Conservation (phyloP, 2,113 vertebrate species). For the Mus spicilegus region DNA sequence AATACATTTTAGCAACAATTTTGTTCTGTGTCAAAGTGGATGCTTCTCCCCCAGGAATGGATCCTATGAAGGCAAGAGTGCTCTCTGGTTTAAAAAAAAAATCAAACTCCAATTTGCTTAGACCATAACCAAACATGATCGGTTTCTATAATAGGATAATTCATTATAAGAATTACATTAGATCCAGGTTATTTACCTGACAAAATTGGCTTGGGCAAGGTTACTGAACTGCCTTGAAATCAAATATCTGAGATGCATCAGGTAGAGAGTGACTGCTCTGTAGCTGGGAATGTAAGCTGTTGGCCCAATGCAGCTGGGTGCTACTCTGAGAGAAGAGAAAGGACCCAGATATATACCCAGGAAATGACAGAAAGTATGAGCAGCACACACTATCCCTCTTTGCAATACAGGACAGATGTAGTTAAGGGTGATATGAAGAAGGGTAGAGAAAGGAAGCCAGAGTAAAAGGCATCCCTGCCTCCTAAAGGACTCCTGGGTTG, state of each 20-base stretch:
- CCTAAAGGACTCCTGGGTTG: not conserved
- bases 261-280: slow-evolving; percentile 1
- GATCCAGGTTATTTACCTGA: slow-evolving; percentile 74
- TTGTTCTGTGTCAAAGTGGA: slow-evolving; percentile 75
- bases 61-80: not conserved
- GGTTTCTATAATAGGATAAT: slow-evolving; percentile 28
- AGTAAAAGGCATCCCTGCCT: not conserved
- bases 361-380: not conserved
- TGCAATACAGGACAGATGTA: not conserved
- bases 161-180: slow-evolving; percentile 65
- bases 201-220: slow-evolving; percentile 56
- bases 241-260: slow-evolving; percentile 48
- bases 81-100: not conserved
- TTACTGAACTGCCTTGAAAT: slow-evolving; percentile 19
- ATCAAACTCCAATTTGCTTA: slow-evolving; percentile 35
- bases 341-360: not conserved
- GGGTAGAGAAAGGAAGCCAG: not conserved
- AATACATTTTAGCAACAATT: slow-evolving; percentile 70
- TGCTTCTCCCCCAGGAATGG: slow-evolving; percentile 15
- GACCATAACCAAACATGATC: slow-evolving; percentile 48
- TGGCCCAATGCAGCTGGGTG: not conserved
- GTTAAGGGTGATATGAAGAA: not conserved
- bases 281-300: not conserved
- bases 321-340: not conserved
- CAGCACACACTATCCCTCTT: not conserved